Conservation (phyloP, 2,113 vertebrate genomes). For the pig (Sus scrofa) region DNA sequence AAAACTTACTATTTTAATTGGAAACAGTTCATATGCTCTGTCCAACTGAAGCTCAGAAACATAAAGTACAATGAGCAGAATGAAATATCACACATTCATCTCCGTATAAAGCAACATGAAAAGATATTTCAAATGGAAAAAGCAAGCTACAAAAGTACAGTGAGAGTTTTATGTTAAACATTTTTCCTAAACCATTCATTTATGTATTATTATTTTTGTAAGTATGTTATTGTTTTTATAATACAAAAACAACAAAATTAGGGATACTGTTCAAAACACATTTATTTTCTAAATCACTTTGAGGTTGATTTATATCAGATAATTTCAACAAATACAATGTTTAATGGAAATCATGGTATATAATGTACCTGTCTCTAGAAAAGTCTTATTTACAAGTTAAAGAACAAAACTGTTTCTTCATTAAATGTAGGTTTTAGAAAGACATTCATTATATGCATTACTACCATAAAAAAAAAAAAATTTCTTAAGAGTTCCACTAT, state of each 20-base stretch:
- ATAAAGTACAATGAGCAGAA: not conserved
- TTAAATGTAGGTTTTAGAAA: slow-evolving; percentile 62
- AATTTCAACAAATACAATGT: slow-evolving; percentile 49
- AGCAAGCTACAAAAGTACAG: not conserved
- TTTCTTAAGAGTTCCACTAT: not conserved
- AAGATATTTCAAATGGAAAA: not conserved
- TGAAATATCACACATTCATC: not conserved
- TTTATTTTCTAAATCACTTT: slow-evolving; percentile 55
- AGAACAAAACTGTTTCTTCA: slow-evolving; percentile 75
- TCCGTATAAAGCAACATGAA: not conserved
- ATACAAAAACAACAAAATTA: slow-evolving; percentile 24
- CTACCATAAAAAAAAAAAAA: slow-evolving; percentile 38
- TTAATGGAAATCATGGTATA: slow-evolving; percentile 47
- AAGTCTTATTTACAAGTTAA: slow-evolving; percentile 81
- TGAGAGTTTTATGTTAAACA: not conserved
- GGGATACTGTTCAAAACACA: slow-evolving; percentile 52
- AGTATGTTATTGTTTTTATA: not conserved
- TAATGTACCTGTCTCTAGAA: slow-evolving; percentile 36
- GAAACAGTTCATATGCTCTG: not conserved
- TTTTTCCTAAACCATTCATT: not conserved
- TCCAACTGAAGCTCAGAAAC: not conserved
- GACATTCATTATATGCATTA: slow-evolving; percentile 54
- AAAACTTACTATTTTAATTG: slow-evolving; percentile 46
- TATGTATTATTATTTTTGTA: not conserved
- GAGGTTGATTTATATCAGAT: not conserved